Base-by-base conservation (phyloP, 2,888 invertebrate genomes). In the Rhyacophila evoluta region DNA sequence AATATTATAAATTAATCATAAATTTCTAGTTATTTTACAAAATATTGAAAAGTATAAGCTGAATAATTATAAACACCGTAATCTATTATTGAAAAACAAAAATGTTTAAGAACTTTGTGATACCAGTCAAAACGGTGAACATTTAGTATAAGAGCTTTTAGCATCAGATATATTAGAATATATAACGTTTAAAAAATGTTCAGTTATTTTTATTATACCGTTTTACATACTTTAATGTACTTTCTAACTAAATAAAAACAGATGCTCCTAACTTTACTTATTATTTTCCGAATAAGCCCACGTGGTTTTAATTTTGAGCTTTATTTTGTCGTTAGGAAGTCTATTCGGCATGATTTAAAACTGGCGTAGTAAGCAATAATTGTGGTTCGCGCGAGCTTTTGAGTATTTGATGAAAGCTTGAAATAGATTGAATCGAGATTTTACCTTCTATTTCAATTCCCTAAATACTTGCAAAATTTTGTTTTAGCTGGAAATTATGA, bases 361-460 rank as follows among this genome's bases (percentile, higher is more conserved):
- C 19, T 69, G 33, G 28, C n/a, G 15, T 27, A 69, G 69, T 69
- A 69, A 55, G 29, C 28, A 69, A n/a, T n/a, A n/a, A 69, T 29
- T 29, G 33, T 28, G 29, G 69, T 29, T 69, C 69, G 69, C 69
- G 12, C 69, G 29, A 15, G 33, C 69, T 69, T 69, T 71, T 41
- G 41, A 77, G 77, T 77, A 72, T 77, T 77, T 77, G 77, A 72
- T 72, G 77, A 77, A 72, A 77, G 77, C 77, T 77, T 77, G 72
- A 77, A 77, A 77, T 77, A 77, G 72, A 77, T 77, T 77, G 55
- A 38, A 72, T 41, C 71, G 77, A 77, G 77, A 39, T 77, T 77
- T 71, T 72, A 27, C 72, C 41, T 41, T 41, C 55, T 28, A 41
- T 39, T 69, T 36, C 70, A 75, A 70, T 39, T 69, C 15, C 15